phyloP scores from a whole-genome alignment of 2,797 vertebrate species.

The Clarias fuscus region DNA sequence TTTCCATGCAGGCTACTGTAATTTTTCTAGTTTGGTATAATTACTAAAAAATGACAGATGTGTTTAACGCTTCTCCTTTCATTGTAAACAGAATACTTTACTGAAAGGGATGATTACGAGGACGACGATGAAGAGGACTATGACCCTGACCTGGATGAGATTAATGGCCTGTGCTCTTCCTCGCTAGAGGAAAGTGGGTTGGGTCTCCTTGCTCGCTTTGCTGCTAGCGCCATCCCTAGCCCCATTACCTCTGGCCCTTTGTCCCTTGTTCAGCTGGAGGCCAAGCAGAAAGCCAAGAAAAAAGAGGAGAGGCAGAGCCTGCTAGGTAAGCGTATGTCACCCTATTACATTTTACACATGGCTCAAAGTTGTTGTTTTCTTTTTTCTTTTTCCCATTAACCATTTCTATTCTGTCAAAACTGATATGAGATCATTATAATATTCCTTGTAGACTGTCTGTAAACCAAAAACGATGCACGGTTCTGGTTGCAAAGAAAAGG shows the following conservation, averaged over 20 bases:
- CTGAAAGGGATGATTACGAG: constrained; percentile 67
- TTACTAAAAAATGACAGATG: background rate
- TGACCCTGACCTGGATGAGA: constrained; percentile 70
- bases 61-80: constrained; percentile 45
- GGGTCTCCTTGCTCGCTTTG: constrained; percentile 91
- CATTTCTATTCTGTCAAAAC: background rate
- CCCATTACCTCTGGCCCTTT: constrained; percentile 79
- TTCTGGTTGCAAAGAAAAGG: background rate
- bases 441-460: constrained; percentile 1
- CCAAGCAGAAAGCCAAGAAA: constrained; percentile 86
- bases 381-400: background rate
- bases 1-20: background rate
- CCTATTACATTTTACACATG: background rate
- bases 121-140: constrained; percentile 78
- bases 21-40: background rate
- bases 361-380: background rate
- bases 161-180: constrained; percentile 72
- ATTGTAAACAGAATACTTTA: constrained; percentile 67
- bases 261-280: constrained; percentile 84
- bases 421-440: background rate
- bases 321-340: constrained; percentile 79
- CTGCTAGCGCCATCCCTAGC: constrained; percentile 86
- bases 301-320: constrained; percentile 86
- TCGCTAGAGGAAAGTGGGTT: constrained; percentile 90
- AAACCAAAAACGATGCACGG: background rate